Conservation (phyloP, 2,888 invertebrate species). For the Hypsopygia costalis region DNA sequence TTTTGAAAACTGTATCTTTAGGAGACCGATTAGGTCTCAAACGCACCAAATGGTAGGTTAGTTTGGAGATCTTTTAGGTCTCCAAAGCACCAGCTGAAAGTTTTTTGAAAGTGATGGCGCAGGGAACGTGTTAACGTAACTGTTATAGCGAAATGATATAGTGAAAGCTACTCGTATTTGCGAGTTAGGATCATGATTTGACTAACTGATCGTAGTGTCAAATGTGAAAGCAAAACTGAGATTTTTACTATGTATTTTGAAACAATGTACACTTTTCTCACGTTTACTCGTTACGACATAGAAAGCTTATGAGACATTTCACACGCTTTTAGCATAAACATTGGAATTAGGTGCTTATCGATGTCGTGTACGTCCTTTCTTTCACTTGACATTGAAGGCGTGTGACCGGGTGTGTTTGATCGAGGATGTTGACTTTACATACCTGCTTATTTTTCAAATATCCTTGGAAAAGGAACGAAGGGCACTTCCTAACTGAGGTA, state of each 20-base stretch:
- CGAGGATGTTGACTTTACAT: constrained; percentile 16
- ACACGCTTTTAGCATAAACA: neutral
- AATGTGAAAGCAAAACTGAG: constrained; percentile 17
- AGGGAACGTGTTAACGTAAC: no score
- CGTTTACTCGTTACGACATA: constrained; percentile 4
- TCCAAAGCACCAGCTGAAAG: no score
- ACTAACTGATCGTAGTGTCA: constrained; percentile 13
- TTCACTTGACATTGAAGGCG: constrained; percentile 72
- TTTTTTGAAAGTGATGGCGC: no score
- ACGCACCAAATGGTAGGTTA: no score
- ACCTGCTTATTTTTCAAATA: constrained; percentile 21
- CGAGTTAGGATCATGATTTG: constrained; percentile 28
- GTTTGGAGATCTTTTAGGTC: no score
- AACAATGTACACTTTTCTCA: neutral
- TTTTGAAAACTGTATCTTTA: no score
- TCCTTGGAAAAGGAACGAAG: constrained; percentile 7
- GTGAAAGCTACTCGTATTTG: constrained; percentile 62
- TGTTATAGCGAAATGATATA: constrained; percentile 51
- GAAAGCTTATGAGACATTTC: constrained; percentile 22
- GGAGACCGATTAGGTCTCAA: no score
- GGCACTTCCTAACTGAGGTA: no score
- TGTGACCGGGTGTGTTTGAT: constrained; percentile 48
- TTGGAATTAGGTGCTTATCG: constrained; percentile 27
- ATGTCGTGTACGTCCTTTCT: constrained; percentile 45
- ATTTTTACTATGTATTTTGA: neutral